A percentile compares a stretch with the other conserved stretches of the same genome.
Conservation (phyloP, 2,113 vertebrate genomes). For the Cololabis saira region DNA sequence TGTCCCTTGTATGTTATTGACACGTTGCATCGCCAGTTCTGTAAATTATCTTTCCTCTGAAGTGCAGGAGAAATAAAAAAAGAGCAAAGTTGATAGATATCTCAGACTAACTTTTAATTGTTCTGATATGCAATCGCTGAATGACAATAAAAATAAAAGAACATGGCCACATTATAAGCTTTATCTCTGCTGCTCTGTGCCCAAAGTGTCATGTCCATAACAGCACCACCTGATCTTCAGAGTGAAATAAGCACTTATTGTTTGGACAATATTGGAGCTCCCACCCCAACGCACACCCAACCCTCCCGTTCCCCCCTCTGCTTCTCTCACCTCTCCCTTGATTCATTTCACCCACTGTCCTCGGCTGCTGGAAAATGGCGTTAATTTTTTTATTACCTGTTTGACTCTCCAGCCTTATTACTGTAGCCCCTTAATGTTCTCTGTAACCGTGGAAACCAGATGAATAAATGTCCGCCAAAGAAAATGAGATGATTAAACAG, state of each 20-base stretch:
- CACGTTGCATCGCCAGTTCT: constrained; percentile 54
- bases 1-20: constrained; percentile 68
- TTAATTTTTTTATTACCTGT: constrained; percentile 99
- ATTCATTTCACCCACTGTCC: constrained; percentile 91
- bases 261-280: constrained; percentile 83
- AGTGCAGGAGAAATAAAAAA: constrained; percentile 68
- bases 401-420: constrained; percentile 99
- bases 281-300: constrained; percentile 3
- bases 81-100: constrained; percentile 80
- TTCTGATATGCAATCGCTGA: constrained; percentile 82
- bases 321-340: constrained; percentile 81
- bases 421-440: constrained; percentile 99
- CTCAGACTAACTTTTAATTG: constrained; percentile 79
- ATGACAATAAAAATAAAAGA: constrained; percentile 80
- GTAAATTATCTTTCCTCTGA: constrained; percentile 60
- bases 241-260: constrained; percentile 87
- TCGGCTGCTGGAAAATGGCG: constrained; percentile 92
- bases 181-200: constrained; percentile 79
- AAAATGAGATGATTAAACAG: constrained; percentile 99
- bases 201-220: constrained; percentile 82
- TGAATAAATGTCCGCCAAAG: constrained; percentile 99
- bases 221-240: constrained; percentile 82
- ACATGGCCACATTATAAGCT: constrained; percentile 77
- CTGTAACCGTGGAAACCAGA: constrained; percentile 99
- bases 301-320: constrained; percentile 51